Conservation (phyloP, 2,797 vertebrate species). For the Melanotaenia maccullochi region DNA sequence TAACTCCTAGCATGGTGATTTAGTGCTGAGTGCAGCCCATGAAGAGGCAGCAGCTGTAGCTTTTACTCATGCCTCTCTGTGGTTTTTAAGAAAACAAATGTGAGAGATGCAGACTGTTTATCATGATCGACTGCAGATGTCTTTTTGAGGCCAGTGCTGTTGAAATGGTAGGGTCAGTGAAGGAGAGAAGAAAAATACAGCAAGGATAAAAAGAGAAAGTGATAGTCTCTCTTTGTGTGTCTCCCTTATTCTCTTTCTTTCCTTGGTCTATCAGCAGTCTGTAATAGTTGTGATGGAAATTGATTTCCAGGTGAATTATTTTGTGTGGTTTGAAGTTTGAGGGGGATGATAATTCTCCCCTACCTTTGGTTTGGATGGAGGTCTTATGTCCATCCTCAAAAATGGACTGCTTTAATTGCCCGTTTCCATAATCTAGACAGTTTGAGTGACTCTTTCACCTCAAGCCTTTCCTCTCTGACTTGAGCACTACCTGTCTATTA, state of each 20-base stretch:
- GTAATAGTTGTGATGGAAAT: constrained; percentile 81
- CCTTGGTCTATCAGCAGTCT: constrained; percentile 61
- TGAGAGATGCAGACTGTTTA: constrained; percentile 64
- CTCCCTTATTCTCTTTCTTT: constrained; percentile 40
- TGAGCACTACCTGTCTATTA: constrained; percentile 68
- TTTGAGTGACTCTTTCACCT: constrained; percentile 54
- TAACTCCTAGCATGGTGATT: constrained; percentile 32
- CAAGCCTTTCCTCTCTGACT: constrained; percentile 31
- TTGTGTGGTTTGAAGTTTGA: constrained; percentile 50
- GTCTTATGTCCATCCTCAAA: constrained; percentile 32
- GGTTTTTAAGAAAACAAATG: constrained; percentile 70
- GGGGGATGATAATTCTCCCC: constrained; percentile 65
- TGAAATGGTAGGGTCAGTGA: constrained; percentile 67
- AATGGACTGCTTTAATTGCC: constrained; percentile 71
- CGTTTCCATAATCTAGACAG: constrained; percentile 69
- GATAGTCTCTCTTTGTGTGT: constrained; percentile 53
- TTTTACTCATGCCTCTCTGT: constrained; percentile 56
- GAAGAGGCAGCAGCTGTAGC: constrained; percentile 60
- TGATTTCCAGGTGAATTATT: constrained; percentile 84
- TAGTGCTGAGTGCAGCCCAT: constrained; percentile 33
- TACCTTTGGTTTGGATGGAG: constrained; percentile 18
- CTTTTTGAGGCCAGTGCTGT: constrained; percentile 63
- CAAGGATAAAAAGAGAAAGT: constrained; percentile 61
- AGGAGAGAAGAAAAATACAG: constrained; percentile 64
- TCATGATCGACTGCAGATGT: constrained; percentile 76